These are phyloP conservation scores for Basileuterus tristriatus DNA, from an alignment of 2,797 vertebrate genomes.

Conservation along the genomic window DNA sequence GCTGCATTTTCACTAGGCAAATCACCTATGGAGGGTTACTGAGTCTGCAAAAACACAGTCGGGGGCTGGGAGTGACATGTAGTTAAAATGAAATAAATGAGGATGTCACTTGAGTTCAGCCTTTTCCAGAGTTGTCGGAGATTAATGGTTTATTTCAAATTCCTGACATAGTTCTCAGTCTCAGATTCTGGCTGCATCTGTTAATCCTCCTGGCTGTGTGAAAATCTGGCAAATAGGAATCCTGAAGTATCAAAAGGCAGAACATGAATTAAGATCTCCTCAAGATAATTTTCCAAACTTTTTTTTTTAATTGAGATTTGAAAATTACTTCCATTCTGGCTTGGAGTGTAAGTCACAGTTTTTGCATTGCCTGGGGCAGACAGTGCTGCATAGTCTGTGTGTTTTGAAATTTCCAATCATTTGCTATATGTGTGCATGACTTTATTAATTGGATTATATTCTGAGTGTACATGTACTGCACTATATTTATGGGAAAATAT, in stretches of 20 bases:
- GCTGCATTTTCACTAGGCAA: background rate
- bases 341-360: background rate
- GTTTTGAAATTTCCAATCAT: background rate
- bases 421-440: background rate
- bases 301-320: background rate
- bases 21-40: background rate
- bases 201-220: background rate
- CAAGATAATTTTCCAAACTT: background rate
- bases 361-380: background rate
- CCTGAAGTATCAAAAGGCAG: background rate
- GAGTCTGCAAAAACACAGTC: background rate
- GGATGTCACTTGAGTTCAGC: slow-evolving; percentile 4
- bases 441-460: slow-evolving; percentile 32
- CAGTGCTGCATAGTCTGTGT: background rate
- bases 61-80: background rate
- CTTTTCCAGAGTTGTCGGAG: slow-evolving; percentile 1
- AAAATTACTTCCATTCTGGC: background rate
- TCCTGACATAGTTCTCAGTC: slow-evolving; percentile 52
- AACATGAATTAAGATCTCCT: background rate
- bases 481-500: background rate
- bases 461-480: background rate
- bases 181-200: slow-evolving; percentile 5
- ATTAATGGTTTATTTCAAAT: slow-evolving; percentile 54
- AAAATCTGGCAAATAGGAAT: slow-evolving; percentile 6
- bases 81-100: slow-evolving; percentile 48